Base-by-base conservation (phyloP, 2,797 vertebrate species). In the Siniperca undulata region DNA sequence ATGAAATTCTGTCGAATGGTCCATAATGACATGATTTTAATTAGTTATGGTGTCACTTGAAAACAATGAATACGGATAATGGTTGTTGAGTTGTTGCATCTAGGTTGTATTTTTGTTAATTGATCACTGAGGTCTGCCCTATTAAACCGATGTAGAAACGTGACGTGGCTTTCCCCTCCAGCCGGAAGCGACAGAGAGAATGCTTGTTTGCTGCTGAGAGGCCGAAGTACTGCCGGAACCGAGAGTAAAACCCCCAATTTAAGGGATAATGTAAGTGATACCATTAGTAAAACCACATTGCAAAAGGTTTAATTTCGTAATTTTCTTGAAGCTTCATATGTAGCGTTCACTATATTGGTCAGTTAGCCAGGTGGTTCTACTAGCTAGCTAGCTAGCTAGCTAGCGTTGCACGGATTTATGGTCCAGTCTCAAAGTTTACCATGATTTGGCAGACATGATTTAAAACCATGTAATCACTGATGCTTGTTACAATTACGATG, bases 101-200 rank as follows among this genome's bases (percentile, higher is more conserved):
- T 36, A 0, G 1, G 17, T 42, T 67, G 65, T 19, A 44, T 44
- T 22, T 24, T 0, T 7, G 24, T 40, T 19, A 27, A 65, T 12
- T 58, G 5, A 52, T 36, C 17, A 13, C 1, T 0, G 12, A 17
- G 13, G n/a, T 53, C 20, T 10, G 42, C 17, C 78, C 60, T 70
- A 38, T 61, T 9, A 5, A 8, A 3, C 0, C 11, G 34, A 24
- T 50, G 30, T 30, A 30, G 3, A 66, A 72, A 81, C n/a, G 86
- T 94, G 92, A 94, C 93, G 92, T 93, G 93, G 83, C 91, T 72
- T 87, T 92, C 78, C 24, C 0, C 20, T 69, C 2, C 19, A 65
- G 2, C 84, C 90, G 94, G 93, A 94, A 92, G 70, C 8, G 7
- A 58, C 4, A 66, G 22, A 44, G 14, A 13, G 38, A 12, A 30